Base-by-base conservation (phyloP, 2,113 vertebrate species). In the Butastur rufipennis region DNA sequence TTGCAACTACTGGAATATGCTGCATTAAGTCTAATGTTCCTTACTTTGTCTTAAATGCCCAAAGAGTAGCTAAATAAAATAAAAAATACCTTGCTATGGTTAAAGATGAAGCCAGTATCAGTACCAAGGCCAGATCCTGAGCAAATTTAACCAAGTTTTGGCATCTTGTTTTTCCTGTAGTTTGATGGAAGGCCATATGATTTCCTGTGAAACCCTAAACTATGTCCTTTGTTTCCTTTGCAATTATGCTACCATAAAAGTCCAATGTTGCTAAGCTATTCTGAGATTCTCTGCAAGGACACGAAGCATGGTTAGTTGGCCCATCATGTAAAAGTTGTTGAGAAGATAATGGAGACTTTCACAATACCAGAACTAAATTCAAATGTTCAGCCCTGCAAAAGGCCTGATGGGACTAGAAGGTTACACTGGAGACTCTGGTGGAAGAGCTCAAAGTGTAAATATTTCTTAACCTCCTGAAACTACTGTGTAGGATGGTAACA, bases 91-190 rank as follows among this genome's bases (percentile, higher is more conserved):
- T 23, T 22, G 20, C 25, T 31, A 0, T 21, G 11, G n/a, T 53
- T 62, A 56, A 29, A 93, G 8, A 4, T 18, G 5, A 77, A 40
- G 16, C 9, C n/a, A 14, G 4, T 21, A 17, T 84, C 83, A 97
- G 91, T 83, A 77, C 90, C 86, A 95, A 96, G 85, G 87, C 53
- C 68, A 93, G 88, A 62, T 89, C 82, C 47, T 71, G 63, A 47
- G 43, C 71, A 81, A 66, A 55, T 17, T 42, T 17, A 77, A 66
- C 40, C 32, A 16, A 31, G 10, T 25, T 78, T 40, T 40, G 45
- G 78, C 38, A 34, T 38, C 9, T 19, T 66, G n/a, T 11, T 53
- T 58, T 32, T 5, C 5, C 25, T 47, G 48, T 42, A 22, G 38
- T 36, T 59, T 48, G 43, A 56, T n/a, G 8, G 10, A 48, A 75